Evolutionary conservation across 92 coral and sea anemone species (phyloP).

Genomic region (Actinostola sp.): DNA sequence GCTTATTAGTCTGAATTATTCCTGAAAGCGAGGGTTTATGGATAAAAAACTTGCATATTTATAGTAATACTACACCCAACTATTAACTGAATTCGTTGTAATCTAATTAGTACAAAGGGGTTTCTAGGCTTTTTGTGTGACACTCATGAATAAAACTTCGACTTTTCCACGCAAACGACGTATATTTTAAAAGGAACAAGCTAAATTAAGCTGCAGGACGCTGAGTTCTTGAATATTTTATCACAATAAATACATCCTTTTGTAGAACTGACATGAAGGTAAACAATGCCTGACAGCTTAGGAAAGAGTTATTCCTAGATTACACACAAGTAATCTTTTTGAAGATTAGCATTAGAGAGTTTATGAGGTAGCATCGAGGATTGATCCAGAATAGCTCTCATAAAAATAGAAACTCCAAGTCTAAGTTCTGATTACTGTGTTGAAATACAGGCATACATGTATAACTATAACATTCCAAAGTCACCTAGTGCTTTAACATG

Average conservation of each 20-base stretch:
- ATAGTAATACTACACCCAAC: too few relatives aligned
- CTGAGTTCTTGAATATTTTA: slow-evolving; percentile 71
- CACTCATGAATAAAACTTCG: neutral
- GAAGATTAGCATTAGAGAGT: neutral
- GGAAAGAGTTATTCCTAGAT: slow-evolving; percentile 14
- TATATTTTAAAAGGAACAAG: neutral
- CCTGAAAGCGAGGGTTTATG: too few relatives aligned
- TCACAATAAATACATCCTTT: slow-evolving; percentile 3
- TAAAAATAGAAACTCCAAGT: too few relatives aligned
- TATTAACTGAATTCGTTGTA: too few relatives aligned
- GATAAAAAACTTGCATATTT: too few relatives aligned
- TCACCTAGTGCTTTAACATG: too few relatives aligned
- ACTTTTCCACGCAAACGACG: neutral
- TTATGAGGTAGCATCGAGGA: neutral
- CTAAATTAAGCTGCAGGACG: slow-evolving; percentile 44
- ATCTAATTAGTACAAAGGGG: neutral
- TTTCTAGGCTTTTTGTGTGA: neutral
- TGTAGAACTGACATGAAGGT: neutral
- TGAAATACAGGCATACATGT: too few relatives aligned
- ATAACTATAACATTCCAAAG: too few relatives aligned
- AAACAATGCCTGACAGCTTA: neutral
- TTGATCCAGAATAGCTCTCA: too few relatives aligned
- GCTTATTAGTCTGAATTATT: too few relatives aligned
- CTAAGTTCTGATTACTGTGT: too few relatives aligned
- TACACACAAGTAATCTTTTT: slow-evolving; percentile 5